Evolutionary conservation across 2,888 invertebrate species (phyloP).

Genomic region (Ormyrus labotus): DNA sequence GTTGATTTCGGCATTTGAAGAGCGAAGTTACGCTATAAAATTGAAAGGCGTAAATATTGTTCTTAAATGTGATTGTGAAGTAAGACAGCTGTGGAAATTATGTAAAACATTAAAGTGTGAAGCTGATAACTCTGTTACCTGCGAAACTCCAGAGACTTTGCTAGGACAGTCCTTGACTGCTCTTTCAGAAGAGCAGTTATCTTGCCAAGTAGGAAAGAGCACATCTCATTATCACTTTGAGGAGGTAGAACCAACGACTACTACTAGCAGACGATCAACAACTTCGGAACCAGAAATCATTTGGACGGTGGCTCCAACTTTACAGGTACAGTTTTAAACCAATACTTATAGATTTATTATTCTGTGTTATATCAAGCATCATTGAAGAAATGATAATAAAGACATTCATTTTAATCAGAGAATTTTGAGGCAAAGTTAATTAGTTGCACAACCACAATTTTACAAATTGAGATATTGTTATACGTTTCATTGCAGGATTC

Average conservation of each 20-base stretch:
- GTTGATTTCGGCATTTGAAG: slow-evolving; percentile 87
- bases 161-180: slow-evolving; percentile 83
- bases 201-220: slow-evolving; percentile 83
- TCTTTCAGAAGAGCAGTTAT: slow-evolving; percentile 88
- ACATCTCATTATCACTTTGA: slow-evolving; percentile 77
- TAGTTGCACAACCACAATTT: not conserved
- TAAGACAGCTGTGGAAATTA: slow-evolving; percentile 88
- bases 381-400: too few relatives aligned
- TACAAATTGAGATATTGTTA: not conserved
- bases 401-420: too few relatives aligned
- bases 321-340: slow-evolving; percentile 61
- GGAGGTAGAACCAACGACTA: slow-evolving; percentile 75
- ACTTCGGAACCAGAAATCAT: slow-evolving; percentile 91
- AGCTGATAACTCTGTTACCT: slow-evolving; percentile 75
- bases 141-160: slow-evolving; percentile 84
- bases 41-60: slow-evolving; percentile 87
- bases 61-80: slow-evolving; percentile 90
- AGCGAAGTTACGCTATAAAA: slow-evolving; percentile 85
- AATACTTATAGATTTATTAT: too few relatives aligned
- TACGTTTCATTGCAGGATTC: slow-evolving; percentile 73
- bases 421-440: too few relatives aligned
- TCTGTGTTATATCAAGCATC: too few relatives aligned
- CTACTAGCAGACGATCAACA: slow-evolving; percentile 76
- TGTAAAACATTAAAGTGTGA: slow-evolving; percentile 76
- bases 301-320: slow-evolving; percentile 89